Conservation (phyloP, 2,113 vertebrate genomes). For the Nestor notabilis region DNA sequence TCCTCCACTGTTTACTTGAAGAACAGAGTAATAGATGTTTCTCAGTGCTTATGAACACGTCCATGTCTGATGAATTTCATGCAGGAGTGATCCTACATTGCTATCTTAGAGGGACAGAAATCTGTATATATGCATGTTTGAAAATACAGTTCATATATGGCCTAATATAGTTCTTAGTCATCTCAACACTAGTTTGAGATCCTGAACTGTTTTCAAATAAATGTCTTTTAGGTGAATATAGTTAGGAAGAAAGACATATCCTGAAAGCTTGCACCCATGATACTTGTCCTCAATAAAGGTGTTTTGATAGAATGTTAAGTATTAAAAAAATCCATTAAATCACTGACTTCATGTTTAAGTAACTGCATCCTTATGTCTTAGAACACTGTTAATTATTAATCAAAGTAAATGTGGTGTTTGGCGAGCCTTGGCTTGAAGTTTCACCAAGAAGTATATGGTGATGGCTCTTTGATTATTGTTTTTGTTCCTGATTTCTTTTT, state of each 20-base stretch:
- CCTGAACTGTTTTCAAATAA: background rate
- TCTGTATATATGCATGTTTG: background rate
- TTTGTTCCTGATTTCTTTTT: background rate
- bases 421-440: background rate
- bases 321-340: background rate
- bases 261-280: background rate
- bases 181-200: background rate
- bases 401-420: background rate
- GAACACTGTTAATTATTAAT: background rate
- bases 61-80: background rate
- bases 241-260: background rate
- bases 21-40: background rate
- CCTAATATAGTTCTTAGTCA: background rate
- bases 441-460: background rate
- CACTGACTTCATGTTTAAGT: background rate
- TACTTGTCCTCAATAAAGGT: background rate
- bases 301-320: background rate
- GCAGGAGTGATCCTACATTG: background rate
- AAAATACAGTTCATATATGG: background rate
- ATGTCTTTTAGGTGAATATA: background rate
- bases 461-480: background rate
- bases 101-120: background rate
- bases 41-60: background rate
- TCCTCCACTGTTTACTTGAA: background rate
- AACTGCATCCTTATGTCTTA: background rate